A percentile compares a stretch with the other conserved stretches of the same genome.
These are phyloP conservation scores for Emberiza fucata DNA, from an alignment of 2,113 vertebrate genomes.

Conservation along the genomic window DNA sequence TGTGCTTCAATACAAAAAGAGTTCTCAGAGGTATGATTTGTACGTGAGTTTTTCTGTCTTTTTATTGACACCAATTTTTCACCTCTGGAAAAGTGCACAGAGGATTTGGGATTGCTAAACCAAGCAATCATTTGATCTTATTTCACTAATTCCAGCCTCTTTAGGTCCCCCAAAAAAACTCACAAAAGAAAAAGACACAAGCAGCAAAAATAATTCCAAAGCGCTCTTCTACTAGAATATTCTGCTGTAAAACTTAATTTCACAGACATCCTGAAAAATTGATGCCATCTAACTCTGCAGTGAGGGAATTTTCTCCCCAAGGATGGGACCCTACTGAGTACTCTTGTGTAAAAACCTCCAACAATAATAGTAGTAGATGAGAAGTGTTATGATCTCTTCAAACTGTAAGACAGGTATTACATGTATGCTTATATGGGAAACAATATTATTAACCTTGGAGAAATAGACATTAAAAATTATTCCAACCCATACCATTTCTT, in stretches of 20 bases:
- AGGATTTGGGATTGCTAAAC: background rate
- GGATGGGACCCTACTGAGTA: background rate
- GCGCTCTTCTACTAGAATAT: background rate
- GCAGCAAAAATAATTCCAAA: background rate
- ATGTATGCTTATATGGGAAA: background rate
- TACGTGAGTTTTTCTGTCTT: background rate
- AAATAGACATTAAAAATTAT: background rate
- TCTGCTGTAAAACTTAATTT: background rate
- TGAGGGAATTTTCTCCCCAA: background rate
- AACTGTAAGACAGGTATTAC: background rate
- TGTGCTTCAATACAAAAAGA: background rate
- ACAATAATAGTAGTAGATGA: background rate
- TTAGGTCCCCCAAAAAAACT: background rate
- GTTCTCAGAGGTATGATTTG: background rate
- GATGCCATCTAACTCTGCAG: background rate
- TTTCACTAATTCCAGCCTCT: background rate
- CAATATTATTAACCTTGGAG: background rate
- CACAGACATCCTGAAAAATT: background rate
- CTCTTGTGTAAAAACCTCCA: background rate
- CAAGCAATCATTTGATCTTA: background rate
- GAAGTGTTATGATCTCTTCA: background rate
- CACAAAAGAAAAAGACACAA: background rate
- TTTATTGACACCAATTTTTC: background rate
- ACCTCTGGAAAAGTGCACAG: background rate
- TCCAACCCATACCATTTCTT: background rate